Evolutionary conservation across 2,888 invertebrate species (phyloP).

Genomic region (Pyrrhosoma nymphula): DNA sequence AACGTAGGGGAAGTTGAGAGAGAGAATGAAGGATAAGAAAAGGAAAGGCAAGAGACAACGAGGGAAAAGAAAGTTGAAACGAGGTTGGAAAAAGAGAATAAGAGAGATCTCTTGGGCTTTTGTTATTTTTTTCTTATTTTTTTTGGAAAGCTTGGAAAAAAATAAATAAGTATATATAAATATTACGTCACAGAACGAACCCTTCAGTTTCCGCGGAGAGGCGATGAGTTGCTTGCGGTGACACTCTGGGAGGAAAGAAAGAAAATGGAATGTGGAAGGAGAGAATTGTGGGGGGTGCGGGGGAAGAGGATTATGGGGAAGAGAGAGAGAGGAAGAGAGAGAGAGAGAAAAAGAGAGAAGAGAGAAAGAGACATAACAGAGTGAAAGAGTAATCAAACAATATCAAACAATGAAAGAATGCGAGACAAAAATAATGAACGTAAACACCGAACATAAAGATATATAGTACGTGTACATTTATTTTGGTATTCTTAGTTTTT

Average conservation of each 20-base stretch:
- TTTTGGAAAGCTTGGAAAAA: slow-evolving; percentile 40
- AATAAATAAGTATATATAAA: background rate
- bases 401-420: slow-evolving; percentile 10
- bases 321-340: slow-evolving; percentile 46
- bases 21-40: background rate
- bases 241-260: slow-evolving; percentile 43
- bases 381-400: slow-evolving; percentile 32
- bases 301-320: slow-evolving; percentile 22
- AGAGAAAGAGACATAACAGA: slow-evolving; percentile 41
- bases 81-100: background rate
- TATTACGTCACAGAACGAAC: slow-evolving; percentile 59
- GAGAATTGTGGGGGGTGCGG: background rate
- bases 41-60: slow-evolving; percentile 62
- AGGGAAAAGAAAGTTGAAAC: slow-evolving; percentile 15
- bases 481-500: no score
- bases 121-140: background rate
- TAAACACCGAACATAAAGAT: slow-evolving; percentile 24
- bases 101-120: slow-evolving; percentile 42
- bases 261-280: background rate
- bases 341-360: background rate
- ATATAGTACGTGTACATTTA: background rate
- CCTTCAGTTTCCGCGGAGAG: slow-evolving; percentile 61
- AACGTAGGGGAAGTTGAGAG: slow-evolving; percentile 7
- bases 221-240: slow-evolving; percentile 44
- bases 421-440: slow-evolving; percentile 42